These are phyloP conservation scores for Oopsacas minuta DNA, from an alignment of 37 sponge, comb jelly and placozoan genomes.

Conservation along the genomic window DNA sequence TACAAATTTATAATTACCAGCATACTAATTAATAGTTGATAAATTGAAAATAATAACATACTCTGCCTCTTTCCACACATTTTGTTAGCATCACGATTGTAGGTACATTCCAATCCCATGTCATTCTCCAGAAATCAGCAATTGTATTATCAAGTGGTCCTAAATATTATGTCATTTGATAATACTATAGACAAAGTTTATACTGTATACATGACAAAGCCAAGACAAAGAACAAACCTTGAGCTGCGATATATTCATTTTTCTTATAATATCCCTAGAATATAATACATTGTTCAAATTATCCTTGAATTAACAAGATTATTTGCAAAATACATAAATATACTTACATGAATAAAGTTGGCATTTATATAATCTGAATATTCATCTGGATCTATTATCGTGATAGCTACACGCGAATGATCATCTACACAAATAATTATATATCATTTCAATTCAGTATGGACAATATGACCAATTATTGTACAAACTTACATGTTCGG, in stretches of 20 bases:
- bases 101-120: constrained; percentile 45
- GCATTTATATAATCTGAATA: constrained; percentile 98
- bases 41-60: too few species aligned
- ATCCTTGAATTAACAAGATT: not conserved
- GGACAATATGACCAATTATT: not conserved
- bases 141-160: constrained; percentile 40
- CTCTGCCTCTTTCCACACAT: constrained; percentile 25
- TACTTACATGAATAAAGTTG: constrained; percentile 71
- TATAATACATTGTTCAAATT: not conserved
- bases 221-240: not conserved
- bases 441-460: too few species aligned
- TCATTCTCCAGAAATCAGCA: constrained; percentile 51
- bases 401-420: constrained; percentile 1
- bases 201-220: too few species aligned
- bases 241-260: constrained; percentile 10
- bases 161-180: too few species aligned
- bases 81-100: constrained; percentile 53
- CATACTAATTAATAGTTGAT: too few species aligned
- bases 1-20: not conserved
- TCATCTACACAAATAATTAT: too few species aligned
- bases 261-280: constrained; percentile 20
- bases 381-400: constrained; percentile 44
- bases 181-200: too few species aligned
- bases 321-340: not conserved
- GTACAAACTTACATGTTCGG: not conserved